These are phyloP conservation scores for Glomeris marginata DNA, from an alignment of 2,888 invertebrate species.

Conservation along the genomic window DNA sequence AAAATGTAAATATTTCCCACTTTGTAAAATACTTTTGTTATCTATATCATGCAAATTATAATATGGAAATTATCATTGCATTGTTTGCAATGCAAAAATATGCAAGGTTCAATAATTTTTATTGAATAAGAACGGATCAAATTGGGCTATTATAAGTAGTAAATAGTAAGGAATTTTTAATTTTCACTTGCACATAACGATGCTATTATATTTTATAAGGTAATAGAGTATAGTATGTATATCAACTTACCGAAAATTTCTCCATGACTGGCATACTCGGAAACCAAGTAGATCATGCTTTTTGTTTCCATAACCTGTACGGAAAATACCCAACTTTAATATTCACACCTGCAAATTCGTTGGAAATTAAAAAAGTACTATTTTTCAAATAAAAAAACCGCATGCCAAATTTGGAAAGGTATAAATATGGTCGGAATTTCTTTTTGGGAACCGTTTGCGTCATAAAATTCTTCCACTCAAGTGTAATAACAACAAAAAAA, in stretches of 20 bases:
- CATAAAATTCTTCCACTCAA: not conserved
- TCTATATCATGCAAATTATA: too few relatives aligned
- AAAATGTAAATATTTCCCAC: too few relatives aligned
- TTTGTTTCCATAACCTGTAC: constrained; percentile 95
- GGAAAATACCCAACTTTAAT: not conserved
- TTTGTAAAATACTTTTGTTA: too few relatives aligned
- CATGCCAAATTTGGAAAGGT: not conserved
- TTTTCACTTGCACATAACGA: too few relatives aligned
- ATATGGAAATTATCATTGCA: too few relatives aligned
- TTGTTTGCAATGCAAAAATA: too few relatives aligned
- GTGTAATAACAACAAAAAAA: not conserved
- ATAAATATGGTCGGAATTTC: not conserved
- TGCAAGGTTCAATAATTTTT: too few relatives aligned
- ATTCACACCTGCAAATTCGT: not conserved
- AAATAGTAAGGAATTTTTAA: too few relatives aligned
- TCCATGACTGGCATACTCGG: constrained; percentile 93
- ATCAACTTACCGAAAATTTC: constrained; percentile 82
- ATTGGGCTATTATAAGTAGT: too few relatives aligned
- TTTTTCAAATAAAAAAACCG: not conserved
- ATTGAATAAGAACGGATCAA: too few relatives aligned
- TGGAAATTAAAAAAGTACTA: not conserved
- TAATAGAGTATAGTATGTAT: not conserved
- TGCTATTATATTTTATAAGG: too few relatives aligned
- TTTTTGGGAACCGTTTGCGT: not conserved
- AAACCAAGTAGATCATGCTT: constrained; percentile 95